These are phyloP conservation scores for Acropora tenuis DNA, from an alignment of 64 coral and sea anemone genomes.

Conservation along the genomic window DNA sequence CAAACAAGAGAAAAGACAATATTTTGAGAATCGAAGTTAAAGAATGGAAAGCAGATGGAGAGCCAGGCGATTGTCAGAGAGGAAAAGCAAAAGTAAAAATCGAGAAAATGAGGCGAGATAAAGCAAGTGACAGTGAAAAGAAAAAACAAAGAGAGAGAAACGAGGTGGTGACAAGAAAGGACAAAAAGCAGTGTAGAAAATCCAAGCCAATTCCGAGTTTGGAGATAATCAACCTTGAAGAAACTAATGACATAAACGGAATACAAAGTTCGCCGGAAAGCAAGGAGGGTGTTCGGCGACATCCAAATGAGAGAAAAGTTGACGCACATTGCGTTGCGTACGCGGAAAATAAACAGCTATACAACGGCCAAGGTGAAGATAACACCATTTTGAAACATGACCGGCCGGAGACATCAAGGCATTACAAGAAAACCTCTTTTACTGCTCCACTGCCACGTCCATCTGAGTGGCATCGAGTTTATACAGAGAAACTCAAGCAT, in stretches of 20 bases:
- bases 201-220: not conserved
- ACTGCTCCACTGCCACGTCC: not conserved
- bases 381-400: not conserved
- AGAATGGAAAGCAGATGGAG: not conserved
- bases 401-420: not conserved
- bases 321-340: not conserved
- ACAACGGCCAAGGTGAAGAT: too few species aligned
- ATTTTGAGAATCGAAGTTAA: not conserved
- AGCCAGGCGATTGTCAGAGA: not conserved
- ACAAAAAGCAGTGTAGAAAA: not conserved
- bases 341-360: not conserved
- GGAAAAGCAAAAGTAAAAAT: not conserved
- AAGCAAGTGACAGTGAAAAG: not conserved
- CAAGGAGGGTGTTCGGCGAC: not conserved
- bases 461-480: slow-evolving; percentile 1
- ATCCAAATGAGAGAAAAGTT: not conserved
- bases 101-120: not conserved
- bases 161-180: not conserved
- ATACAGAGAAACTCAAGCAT: not conserved
- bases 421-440: not conserved
- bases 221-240: not conserved
- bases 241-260: not conserved
- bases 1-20: not conserved
- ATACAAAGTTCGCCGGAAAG: not conserved
- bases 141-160: not conserved